Conservation (phyloP, 2,113 vertebrate species). For the Amphilophus citrinellus region DNA sequence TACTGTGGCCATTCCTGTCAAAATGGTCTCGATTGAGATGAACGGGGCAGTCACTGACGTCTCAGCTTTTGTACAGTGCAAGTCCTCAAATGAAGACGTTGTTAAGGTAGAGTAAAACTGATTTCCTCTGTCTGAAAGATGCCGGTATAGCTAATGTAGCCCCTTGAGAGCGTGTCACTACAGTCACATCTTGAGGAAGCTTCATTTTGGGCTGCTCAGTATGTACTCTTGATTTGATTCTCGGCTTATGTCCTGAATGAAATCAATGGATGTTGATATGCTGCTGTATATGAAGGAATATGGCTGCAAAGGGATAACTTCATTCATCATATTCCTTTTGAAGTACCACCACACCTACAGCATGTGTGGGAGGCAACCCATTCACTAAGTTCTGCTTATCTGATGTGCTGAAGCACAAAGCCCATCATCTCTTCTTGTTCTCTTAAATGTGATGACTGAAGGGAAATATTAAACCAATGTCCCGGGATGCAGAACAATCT, state of each 20-base stretch:
- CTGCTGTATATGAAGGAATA: conserved; percentile 39
- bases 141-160: conserved; percentile 41
- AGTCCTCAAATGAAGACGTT: conserved; percentile 96
- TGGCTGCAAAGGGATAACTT: conserved; percentile 12
- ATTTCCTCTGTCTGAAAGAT: conserved; percentile 27
- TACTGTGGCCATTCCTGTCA: conserved; percentile 95
- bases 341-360: not conserved
- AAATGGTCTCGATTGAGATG: conserved; percentile 96
- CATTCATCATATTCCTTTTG: conserved; percentile 21
- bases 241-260: conserved; percentile 26
- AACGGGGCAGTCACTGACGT: conserved; percentile 89
- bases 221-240: conserved; percentile 51
- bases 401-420: not conserved
- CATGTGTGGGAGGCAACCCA: not conserved
- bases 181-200: conserved; percentile 49
- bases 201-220: conserved; percentile 33
- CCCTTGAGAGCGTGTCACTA: conserved; percentile 28
- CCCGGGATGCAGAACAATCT: conserved; percentile 36
- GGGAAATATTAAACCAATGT: not conserved
- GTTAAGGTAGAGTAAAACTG: conserved; percentile 88
- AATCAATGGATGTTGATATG: conserved; percentile 57
- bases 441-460: conserved; percentile 11
- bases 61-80: conserved; percentile 90
- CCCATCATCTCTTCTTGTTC: conserved; percentile 5
- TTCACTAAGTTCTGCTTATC: not conserved